Base-by-base conservation (phyloP, 2,113 vertebrate species). In the Pterocles orientalis region DNA sequence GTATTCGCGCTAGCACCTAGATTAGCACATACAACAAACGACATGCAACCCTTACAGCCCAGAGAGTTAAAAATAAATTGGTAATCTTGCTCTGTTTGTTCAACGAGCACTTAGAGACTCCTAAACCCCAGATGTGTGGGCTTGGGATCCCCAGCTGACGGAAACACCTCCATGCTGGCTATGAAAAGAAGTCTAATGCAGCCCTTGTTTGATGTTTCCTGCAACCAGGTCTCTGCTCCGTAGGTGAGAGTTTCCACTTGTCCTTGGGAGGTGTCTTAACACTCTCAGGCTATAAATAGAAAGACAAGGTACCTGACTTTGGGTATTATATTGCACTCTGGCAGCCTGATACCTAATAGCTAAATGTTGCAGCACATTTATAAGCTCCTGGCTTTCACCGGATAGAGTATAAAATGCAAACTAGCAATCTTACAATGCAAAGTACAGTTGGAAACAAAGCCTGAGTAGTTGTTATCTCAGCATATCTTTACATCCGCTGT, bases 281-380 rank as follows among this genome's bases (percentile, higher is more conserved):
- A 3, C 53, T 78, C 51, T 87, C 62, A 1, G 2, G 50, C 50
- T 94, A 93, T 72, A 93, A 94, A 96, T 88, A 92, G 85, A 54
- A 81, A 78, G 51, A 50, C 0, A 1, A 95, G 90, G 88, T 94
- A 92, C 90, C 75, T 2, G 31, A 83, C 75, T 82, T 68, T 28
- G 36, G 66, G 58, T 75, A 43, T 95, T 76, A 43, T 6, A 4
- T 92, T 93, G 88, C 95, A 54, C 75, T 54, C 88, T 80, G 86
- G 90, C 90, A 96, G 90, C 92, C 64, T 58, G 92, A 95, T n/a
- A 92, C 50, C 54, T 28, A 69, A 65, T 14, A 92, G 78, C 50
- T 75, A 64, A 69, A 41, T 72, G 78, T 21, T 75, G 66, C 21
- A 79, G 90, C 90, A 36, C 86, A 80, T 94, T 86, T 88, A 4